These are phyloP conservation scores for Apteryx owenii DNA, from an alignment of 2,113 vertebrate species.

Conservation along the genomic window DNA sequence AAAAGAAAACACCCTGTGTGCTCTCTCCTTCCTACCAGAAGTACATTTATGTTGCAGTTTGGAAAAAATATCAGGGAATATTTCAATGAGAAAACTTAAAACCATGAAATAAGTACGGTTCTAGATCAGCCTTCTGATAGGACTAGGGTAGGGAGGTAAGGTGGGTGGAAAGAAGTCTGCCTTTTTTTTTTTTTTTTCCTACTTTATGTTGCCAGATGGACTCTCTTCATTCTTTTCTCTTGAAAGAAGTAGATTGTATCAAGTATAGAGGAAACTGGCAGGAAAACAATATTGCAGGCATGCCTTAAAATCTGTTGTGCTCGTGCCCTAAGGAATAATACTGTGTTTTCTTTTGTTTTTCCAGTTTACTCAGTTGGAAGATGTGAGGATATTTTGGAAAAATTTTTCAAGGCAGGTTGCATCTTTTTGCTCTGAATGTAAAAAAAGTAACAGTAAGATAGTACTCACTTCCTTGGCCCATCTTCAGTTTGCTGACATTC, in stretches of 20 bases:
- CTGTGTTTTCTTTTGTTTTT: neutral
- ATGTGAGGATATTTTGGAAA: neutral
- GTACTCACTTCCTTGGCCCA: neutral
- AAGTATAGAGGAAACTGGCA: neutral
- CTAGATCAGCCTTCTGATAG: neutral
- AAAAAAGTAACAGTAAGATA: neutral
- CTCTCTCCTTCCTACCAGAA: too few relatives aligned
- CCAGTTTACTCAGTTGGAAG: neutral
- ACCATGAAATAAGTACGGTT: neutral
- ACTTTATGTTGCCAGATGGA: neutral
- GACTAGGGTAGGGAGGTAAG: neutral
- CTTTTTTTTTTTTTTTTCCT: neutral
- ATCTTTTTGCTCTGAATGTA: neutral
- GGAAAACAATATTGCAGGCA: neutral
- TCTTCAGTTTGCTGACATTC: neutral
- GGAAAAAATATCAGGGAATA: accelerated
- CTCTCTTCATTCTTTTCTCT: neutral
- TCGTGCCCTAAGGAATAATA: neutral
- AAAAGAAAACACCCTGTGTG: too few relatives aligned
- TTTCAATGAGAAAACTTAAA: neutral
- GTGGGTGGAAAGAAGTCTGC: neutral
- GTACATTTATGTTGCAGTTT: neutral
- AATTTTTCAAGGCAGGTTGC: neutral
- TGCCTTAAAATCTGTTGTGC: neutral
- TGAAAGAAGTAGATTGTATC: neutral